Base-by-base conservation (phyloP, 35 echinoderm and acorn worm genomes). In the Ophioderma brevispina region DNA sequence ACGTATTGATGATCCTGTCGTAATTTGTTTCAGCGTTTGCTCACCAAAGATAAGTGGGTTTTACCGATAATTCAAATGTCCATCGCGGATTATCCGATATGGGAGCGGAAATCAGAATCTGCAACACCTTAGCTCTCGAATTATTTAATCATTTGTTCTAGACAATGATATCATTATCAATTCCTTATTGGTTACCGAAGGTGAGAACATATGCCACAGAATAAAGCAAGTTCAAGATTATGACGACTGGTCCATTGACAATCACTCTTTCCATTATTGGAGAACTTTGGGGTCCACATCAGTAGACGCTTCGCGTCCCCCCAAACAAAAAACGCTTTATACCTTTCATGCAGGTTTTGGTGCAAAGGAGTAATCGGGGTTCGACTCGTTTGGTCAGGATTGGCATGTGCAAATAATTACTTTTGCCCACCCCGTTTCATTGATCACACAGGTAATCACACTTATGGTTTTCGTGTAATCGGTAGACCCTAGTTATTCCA, bases 381-480 rank as follows among this genome's bases (percentile, higher is more conserved):
- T 91, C 0, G 89, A 91, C 89, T 55, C 80, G 18, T 91, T 84
- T 46, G 70, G 80, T n/a, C 89, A 91, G 33, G 36, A 91, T 70
- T 83, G 80, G 89, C 14, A 19, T 25, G 0, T 0, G 0, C 50
- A 91, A 91, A 83, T 42, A 91, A 91, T 84, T 91, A 84, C 33
- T 28, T 84, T 42, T 91, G 89, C 56, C 89, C 80, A 3, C 89
- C n/a, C 89, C 13, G 80, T 84, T 13, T 84, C 18, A 21, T 55
- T 89, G 21, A 81, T 89, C 32, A 14, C 28, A 1, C 76, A 41
- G 32, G 78, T 63, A 25, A 80, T 89, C 30, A 79, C 25, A 33
- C 87, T n/a, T 37, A 79, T 89, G 39, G 18, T 31, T 33, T 55
- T 31, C 2, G 41, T 2, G 17, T 35, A 37, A 37, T 33, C 63